Percentiles rank a stretch among this genome's conserved stretches.
Evolutionary conservation across 92 coral and sea anemone species (phyloP).

Genomic region (Epizoanthus ramosus): DNA sequence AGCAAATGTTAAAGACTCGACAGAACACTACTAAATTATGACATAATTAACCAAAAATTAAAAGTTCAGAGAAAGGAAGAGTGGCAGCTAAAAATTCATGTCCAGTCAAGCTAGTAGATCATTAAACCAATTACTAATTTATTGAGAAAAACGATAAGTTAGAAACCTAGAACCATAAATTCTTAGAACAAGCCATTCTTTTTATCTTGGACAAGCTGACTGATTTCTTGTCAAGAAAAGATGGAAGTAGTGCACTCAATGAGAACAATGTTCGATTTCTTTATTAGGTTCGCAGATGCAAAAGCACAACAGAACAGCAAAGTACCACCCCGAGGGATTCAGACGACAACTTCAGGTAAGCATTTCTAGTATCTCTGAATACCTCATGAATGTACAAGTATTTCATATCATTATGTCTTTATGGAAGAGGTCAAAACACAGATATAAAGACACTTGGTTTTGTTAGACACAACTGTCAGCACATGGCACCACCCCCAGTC

Average conservation of each 20-base stretch:
- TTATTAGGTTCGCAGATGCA: conserved; percentile 29
- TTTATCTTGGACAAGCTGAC: neutral
- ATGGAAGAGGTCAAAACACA: too few species aligned
- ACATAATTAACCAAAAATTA: too few species aligned
- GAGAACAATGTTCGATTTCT: neutral
- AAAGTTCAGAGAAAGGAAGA: too few species aligned
- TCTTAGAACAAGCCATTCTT: neutral
- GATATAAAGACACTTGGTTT: too few species aligned
- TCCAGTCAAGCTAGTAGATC: too few species aligned
- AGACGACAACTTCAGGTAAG: conserved; percentile 93
- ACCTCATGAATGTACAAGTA: neutral
- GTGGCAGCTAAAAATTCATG: too few species aligned
- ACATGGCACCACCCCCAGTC: too few species aligned
- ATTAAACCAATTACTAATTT: too few species aligned
- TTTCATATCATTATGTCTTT: neutral
- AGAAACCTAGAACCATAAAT: neutral
- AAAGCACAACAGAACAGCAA: conserved; percentile 63
- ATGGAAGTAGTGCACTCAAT: neutral
- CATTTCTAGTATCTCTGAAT: too few species aligned
- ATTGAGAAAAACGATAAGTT: neutral
- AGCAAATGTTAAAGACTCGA: too few species aligned
- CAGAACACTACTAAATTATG: too few species aligned
- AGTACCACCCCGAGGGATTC: conserved; percentile 93
- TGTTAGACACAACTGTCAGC: too few species aligned
- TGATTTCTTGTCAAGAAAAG: neutral